Conservation (phyloP, 2,113 vertebrate species). For the Phocoena sinus region DNA sequence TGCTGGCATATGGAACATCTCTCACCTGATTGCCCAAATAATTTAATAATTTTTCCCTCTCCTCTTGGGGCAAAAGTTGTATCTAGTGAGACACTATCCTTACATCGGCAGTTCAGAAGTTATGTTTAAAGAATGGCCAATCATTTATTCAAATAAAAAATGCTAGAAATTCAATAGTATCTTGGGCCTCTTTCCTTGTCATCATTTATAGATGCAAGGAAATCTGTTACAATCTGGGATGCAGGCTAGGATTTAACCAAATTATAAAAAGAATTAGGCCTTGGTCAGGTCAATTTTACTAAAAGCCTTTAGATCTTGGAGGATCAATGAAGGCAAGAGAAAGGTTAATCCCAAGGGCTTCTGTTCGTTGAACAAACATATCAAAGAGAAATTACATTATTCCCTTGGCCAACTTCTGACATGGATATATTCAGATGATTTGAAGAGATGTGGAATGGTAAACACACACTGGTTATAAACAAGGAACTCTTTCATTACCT, state of each 20-base stretch:
- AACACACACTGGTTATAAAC: not conserved
- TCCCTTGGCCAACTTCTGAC: not conserved
- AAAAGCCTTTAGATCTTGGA: conserved; percentile 47
- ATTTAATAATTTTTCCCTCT: conserved; percentile 62
- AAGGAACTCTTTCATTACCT: not conserved
- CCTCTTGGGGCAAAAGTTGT: conserved; percentile 45
- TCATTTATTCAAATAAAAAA: conserved; percentile 61
- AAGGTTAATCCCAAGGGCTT: not conserved
- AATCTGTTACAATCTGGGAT: not conserved
- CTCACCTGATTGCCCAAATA: conserved; percentile 25
- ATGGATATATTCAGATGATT: not conserved
- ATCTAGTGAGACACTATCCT: conserved; percentile 48
- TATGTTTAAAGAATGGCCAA: conserved; percentile 52
- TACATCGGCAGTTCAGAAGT: conserved; percentile 55
- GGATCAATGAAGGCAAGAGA: not conserved
- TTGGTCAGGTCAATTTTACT: not conserved
- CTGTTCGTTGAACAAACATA: not conserved
- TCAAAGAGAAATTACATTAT: not conserved
- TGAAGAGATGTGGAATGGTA: not conserved
- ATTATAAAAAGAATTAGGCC: not conserved
- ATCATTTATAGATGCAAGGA: conserved; percentile 15
- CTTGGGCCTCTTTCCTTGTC: conserved; percentile 50
- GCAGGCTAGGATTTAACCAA: not conserved
- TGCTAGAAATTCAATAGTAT: conserved; percentile 48
- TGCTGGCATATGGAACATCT: conserved; percentile 30